Conservation (phyloP, 2,113 vertebrate species). For the Oreochromis tanganicae region DNA sequence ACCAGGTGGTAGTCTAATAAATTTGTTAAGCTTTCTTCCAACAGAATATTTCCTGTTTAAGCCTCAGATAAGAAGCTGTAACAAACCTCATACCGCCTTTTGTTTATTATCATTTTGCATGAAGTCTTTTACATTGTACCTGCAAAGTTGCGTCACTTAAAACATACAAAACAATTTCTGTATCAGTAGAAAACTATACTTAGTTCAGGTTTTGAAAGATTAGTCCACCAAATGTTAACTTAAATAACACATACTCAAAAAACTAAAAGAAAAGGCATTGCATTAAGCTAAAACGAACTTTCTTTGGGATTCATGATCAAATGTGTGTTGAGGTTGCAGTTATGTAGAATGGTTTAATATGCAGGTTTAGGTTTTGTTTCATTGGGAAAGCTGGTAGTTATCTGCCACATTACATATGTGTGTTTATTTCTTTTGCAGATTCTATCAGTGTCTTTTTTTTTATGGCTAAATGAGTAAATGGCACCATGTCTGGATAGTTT, state of each 20-base stretch:
- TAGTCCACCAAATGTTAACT: neutral
- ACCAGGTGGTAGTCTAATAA: neutral
- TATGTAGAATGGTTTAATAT: neutral
- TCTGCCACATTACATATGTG: slow-evolving; percentile 41
- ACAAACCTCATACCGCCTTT: neutral
- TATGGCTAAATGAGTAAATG: neutral
- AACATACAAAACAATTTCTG: neutral
- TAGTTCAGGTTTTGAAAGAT: neutral
- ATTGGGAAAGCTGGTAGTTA: slow-evolving; percentile 43
- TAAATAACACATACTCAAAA: neutral
- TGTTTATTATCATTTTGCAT: neutral
- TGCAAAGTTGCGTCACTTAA: neutral
- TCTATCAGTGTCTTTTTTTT: slow-evolving; percentile 35
- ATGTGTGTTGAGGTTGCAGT: neutral
- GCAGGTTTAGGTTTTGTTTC: slow-evolving; percentile 2
- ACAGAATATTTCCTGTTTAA: neutral
- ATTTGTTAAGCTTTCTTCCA: neutral
- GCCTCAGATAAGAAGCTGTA: neutral
- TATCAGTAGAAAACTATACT: neutral
- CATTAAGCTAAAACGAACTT: neutral
- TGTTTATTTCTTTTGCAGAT: slow-evolving; percentile 62
- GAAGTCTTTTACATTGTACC: neutral
- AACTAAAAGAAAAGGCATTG: neutral
- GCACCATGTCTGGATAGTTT: slow-evolving; percentile 33
- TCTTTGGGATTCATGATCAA: neutral